A percentile compares a stretch with the other conserved stretches of the same genome.
Evolutionary conservation across 2,113 vertebrate species (phyloP).

Genomic region (Austrofundulus limnaeus): DNA sequence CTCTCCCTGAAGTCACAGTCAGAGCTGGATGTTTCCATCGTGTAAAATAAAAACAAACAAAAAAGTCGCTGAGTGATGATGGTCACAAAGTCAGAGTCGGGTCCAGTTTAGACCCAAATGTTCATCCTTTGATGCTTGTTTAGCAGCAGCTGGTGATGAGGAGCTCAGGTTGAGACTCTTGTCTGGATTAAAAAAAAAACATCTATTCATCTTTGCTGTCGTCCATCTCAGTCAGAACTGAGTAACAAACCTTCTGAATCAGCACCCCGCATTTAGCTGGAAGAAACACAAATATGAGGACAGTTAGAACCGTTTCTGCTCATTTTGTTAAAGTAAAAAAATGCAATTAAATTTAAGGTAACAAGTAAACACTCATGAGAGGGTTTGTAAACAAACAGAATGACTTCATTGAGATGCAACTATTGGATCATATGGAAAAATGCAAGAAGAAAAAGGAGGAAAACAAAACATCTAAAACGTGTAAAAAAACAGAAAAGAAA

Average conservation of each 20-base stretch:
- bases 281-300: constrained; percentile 11
- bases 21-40: not conserved
- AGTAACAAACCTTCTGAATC: constrained; percentile 86
- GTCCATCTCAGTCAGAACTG: constrained; percentile 89
- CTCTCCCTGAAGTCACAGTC: constrained; percentile 17
- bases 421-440: too few relatives aligned
- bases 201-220: constrained; percentile 63
- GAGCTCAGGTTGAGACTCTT: constrained; percentile 16
- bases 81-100: constrained; percentile 8
- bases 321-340: too few relatives aligned
- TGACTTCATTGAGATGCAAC: too few relatives aligned
- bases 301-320: too few relatives aligned
- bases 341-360: too few relatives aligned
- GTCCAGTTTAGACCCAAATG: constrained; percentile 25
- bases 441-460: too few relatives aligned
- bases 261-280: constrained; percentile 72
- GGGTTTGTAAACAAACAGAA: not conserved
- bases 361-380: not conserved
- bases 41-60: too few relatives aligned
- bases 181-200: not conserved
- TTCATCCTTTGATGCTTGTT: not conserved
- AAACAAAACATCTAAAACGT: too few relatives aligned
- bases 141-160: not conserved
- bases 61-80: constrained; percentile 4
- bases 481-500: too few relatives aligned